Percentiles rank a stretch among this genome's conserved stretches.
Evolutionary conservation across 2,113 vertebrate species (phyloP).

Genomic region (Rynchops niger): DNA sequence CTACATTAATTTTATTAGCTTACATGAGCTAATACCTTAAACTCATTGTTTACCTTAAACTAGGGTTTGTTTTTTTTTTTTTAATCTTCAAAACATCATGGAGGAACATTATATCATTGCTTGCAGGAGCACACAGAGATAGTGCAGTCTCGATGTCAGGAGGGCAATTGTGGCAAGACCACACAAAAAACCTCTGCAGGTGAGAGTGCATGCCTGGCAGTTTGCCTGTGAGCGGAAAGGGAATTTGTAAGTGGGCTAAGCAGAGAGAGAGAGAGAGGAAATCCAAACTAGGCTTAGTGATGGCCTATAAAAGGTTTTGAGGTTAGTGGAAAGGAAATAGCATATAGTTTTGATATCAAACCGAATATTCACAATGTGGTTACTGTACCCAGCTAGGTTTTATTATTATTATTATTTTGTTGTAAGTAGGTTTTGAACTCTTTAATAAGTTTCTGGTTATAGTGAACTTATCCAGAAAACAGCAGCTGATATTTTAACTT

Average conservation of each 20-base stretch:
- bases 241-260: background rate
- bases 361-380: background rate
- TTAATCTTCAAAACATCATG: background rate
- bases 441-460: background rate
- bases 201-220: background rate
- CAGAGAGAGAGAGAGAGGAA: background rate
- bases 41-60: background rate
- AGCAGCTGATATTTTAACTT: background rate
- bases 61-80: background rate
- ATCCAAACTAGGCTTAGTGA: background rate
- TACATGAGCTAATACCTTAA: background rate
- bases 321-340: background rate
- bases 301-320: background rate
- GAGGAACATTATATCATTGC: background rate
- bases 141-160: background rate
- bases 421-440: background rate
- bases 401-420: background rate
- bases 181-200: background rate
- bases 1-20: background rate
- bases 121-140: background rate
- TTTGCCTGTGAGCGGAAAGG: background rate
- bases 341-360: background rate
- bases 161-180: background rate
- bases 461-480: background rate
- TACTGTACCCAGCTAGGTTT: background rate